Percentiles rank a stretch among this genome's conserved stretches.
These are phyloP conservation scores for Syrista parreyssii DNA, from an alignment of 2,888 invertebrate genomes.

Conservation along the genomic window DNA sequence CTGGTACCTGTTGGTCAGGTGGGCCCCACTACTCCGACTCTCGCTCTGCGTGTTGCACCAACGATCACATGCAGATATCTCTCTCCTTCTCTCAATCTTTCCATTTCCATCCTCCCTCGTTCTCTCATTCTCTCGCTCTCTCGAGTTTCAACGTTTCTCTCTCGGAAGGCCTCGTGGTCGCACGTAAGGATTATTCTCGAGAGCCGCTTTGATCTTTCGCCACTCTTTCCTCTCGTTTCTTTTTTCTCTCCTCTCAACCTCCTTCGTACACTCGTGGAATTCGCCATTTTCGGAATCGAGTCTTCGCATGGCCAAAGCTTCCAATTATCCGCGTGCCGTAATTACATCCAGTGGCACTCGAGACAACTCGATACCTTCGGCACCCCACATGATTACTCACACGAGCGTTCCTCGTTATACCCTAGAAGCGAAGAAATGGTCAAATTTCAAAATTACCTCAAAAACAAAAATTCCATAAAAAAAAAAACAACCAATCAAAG, in stretches of 20 bases:
- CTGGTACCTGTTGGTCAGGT: slow-evolving; percentile 59
- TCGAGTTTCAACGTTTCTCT: slow-evolving; percentile 18
- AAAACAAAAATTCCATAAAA: not conserved
- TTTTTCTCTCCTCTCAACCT: slow-evolving; percentile 32
- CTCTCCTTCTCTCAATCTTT: slow-evolving; percentile 14
- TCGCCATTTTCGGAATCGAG: slow-evolving; percentile 12
- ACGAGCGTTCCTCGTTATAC: not conserved
- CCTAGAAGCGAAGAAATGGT: not conserved
- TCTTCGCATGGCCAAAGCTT: not conserved
- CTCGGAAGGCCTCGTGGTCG: slow-evolving; percentile 21
- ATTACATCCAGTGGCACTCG: not conserved
- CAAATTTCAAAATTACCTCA: not conserved
- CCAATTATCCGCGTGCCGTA: not conserved
- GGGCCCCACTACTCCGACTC: slow-evolving; percentile 45
- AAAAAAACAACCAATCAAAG: not conserved
- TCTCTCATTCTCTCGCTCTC: slow-evolving; percentile 17
- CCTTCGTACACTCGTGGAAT: slow-evolving; percentile 3
- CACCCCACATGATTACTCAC: not conserved
- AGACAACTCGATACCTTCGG: not conserved
- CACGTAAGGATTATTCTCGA: slow-evolving; percentile 43
- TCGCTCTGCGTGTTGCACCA: not conserved
- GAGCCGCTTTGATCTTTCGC: slow-evolving; percentile 50
- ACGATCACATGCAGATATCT: slow-evolving; percentile 6
- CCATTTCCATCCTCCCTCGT: slow-evolving; percentile 9
- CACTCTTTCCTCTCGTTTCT: not conserved